Percentiles rank a stretch among this genome's conserved stretches.
Conservation (phyloP, 1,140 invertebrate species). For the Drosophila setifemur region DNA sequence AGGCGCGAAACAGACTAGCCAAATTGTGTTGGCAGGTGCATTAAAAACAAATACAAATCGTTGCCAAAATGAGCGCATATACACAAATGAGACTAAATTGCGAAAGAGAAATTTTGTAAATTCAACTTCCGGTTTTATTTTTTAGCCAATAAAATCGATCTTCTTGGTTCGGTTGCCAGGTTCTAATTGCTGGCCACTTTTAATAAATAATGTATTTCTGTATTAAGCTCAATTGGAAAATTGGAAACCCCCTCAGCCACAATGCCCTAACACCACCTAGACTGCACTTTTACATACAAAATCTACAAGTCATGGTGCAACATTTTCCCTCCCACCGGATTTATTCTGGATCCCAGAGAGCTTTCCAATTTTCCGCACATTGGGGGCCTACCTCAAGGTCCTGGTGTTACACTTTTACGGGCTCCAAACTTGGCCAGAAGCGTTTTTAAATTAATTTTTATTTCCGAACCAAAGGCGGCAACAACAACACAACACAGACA, state of each 20-base stretch:
- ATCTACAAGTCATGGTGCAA: constrained; percentile 74
- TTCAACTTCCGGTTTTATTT: too few relatives aligned
- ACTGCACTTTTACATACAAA: constrained; percentile 43
- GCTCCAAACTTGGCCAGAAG: neutral
- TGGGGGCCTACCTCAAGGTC: neutral
- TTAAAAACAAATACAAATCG: constrained; percentile 19
- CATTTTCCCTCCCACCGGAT: constrained; percentile 34
- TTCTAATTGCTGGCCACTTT: neutral
- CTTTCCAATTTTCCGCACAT: neutral
- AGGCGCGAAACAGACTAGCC: constrained; percentile 52
- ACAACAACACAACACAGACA: constrained; percentile 15
- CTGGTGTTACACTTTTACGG: neutral
- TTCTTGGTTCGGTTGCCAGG: neutral
- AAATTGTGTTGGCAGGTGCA: constrained; percentile 27
- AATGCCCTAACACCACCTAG: neutral
- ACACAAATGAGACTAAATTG: constrained; percentile 9
- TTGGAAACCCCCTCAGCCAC: neutral
- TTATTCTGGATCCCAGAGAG: neutral
- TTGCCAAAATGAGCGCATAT: constrained; percentile 44
- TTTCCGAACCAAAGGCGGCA: constrained; percentile 13
- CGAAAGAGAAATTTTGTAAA: neutral
- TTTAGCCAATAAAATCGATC: too few relatives aligned
- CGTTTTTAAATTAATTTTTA: neutral
- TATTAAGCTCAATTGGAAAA: neutral
- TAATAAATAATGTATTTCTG: constrained; percentile 5